Base-by-base conservation (phyloP, 2,888 invertebrate genomes). In the Nematopogon swammerdamellus region DNA sequence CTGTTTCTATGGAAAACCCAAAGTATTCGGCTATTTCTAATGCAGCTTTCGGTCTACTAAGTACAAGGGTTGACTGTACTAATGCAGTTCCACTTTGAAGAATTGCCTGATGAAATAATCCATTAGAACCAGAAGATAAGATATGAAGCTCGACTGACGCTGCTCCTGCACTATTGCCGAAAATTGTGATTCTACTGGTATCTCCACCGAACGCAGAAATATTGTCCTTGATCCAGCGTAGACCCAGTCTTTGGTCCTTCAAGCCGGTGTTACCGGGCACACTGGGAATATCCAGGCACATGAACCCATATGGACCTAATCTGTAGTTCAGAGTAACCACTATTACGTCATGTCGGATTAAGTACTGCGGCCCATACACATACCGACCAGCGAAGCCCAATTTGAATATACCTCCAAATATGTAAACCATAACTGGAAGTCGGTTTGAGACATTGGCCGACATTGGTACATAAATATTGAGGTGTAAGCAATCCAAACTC, bases 161-260 rank as follows among this genome's bases (percentile, higher is more conserved):
- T 3, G 55, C 64, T 1, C 95, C 95, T 20, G 90, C 88, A 45
- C 91, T 91, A 64, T 94, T 92, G 2, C 94, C 93, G 71, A 93
- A 83, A 49, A 95, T 66, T 0, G 94, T 95, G 45, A 95, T 87
- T 48, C 83, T 82, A 52, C 83, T 75, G 6, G 86, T 84, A 72
- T 94, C 88, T 1, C 94, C 95, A 18, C 91, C 90, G 64, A 95
- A 94, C 20, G 83, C 83, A 2, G 72, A 87, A 49, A 95, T 88
- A 67, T 94, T 93, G 59, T 89, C 89, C 59, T 87, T 85, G 48
- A 95, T 82, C 94, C 94, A 94, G 53, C 90, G 83, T 47, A 95
- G 72, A 1, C 93, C 92, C 1, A 91, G 92, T 55, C 91, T 85
- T 72, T 91, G 89, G 71, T 93, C 95, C 58, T 92, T 82, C 46